Evolutionary conservation across 2,888 invertebrate species (phyloP), one percentile per base, ranked within the genome.

Genomic region (Bombylius major): DNA sequence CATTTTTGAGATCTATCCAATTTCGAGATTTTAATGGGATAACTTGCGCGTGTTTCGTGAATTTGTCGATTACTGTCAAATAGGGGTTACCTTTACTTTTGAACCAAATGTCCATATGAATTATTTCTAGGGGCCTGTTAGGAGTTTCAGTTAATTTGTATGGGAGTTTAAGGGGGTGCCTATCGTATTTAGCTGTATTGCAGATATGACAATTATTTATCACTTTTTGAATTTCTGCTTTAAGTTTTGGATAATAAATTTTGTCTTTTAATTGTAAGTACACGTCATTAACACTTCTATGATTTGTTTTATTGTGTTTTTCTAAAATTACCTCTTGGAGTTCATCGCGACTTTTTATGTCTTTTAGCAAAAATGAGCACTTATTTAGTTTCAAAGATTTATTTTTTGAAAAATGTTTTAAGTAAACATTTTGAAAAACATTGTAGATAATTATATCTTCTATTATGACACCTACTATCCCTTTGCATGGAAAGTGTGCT

Each of bases 161-260:
- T n/a, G 55, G 58, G 6, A 53, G 45, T 51, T 58, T 55, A 31
- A 51, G 9, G 6, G 56, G 54, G 39, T 56, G 39, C 32, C 56
- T 52, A 12, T 58, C 58, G 33, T 56, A 58, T 50, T 58, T 58
- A 1, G 47, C 52, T 5, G 34, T 12, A 32, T 58, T 50, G 36
- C 57, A 58, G 11, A 44, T 53, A 32, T 55, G 50, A 48, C 58
- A 58, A 39, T 55, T 55, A 50, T 55, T 58, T 9, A 58, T 55
- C 33, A 53, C 34, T 53, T 53, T 55, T 34, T 52, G 32, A 5
- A 55, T 53, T 50, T 55, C 47, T 7, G 32, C 6, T 36, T 55
- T 57, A 4, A 55, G 32, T 13, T 55, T 52, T 9, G 57, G 53
- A 12, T 46, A 55, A 23, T 57, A 53, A 50, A 46, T n/a, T 48